Conservation (phyloP, 1,140 invertebrate species). For the Drosophila parabipectinata region DNA sequence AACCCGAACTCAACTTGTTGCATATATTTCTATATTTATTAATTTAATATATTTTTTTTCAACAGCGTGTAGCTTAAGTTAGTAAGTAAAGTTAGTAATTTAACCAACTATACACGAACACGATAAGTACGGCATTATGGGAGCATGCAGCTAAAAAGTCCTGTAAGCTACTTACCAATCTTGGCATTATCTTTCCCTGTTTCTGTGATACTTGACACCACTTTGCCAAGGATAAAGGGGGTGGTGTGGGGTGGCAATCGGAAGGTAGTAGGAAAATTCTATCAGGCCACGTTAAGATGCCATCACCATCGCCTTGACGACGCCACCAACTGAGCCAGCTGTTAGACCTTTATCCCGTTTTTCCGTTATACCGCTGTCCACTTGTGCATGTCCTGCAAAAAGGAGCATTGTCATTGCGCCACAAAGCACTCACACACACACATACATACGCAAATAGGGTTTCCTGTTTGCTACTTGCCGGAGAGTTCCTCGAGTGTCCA, state of each 20-base stretch:
- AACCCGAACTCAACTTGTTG: neutral
- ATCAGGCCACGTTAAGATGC: slow-evolving; percentile 44
- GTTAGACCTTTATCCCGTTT: slow-evolving; percentile 29
- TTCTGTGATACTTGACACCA: slow-evolving; percentile 66
- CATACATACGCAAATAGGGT: slow-evolving; percentile 4
- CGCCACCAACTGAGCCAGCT: slow-evolving; percentile 37
- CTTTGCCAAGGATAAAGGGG: slow-evolving; percentile 34
- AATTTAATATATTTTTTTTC: neutral
- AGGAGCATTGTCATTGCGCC: slow-evolving; percentile 63
- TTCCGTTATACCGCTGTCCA: slow-evolving; percentile 37
- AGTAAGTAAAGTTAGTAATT: neutral
- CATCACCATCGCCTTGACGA: slow-evolving; percentile 43
- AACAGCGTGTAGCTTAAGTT: neutral
- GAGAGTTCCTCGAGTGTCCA: slow-evolving; percentile 4
- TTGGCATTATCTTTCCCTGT: slow-evolving; percentile 26
- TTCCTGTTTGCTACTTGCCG: neutral
- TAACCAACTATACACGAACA: neutral
- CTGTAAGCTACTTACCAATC: slow-evolving; percentile 58
- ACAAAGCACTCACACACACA: neutral
- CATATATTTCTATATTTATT: neutral
- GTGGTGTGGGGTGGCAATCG: neutral
- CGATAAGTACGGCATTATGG: slow-evolving; percentile 26
- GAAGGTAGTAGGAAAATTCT: slow-evolving; percentile 37
- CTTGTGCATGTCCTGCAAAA: slow-evolving; percentile 38
- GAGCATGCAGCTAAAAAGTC: slow-evolving; percentile 9